Conservation (phyloP, 2,113 vertebrate genomes). For the Lepus timidus region DNA sequence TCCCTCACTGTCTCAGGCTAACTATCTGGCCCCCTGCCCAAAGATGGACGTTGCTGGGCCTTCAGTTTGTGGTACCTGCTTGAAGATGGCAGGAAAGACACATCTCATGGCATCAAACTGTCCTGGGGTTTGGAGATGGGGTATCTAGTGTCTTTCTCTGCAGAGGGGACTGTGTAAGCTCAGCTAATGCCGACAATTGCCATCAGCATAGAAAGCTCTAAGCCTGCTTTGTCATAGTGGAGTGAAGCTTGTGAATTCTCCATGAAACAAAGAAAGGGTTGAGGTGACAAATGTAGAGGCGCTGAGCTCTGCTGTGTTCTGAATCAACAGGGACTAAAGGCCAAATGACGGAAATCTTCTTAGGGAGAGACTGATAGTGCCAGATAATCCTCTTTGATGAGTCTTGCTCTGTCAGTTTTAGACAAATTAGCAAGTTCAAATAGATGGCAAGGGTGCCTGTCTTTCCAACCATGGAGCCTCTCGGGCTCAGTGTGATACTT, state of each 20-base stretch:
- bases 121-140: neutral
- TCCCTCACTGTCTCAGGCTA: neutral
- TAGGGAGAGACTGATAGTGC: slow-evolving; percentile 45
- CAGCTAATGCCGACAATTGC: neutral
- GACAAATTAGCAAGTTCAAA: slow-evolving; percentile 75
- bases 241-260: neutral
- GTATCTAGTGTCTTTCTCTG: neutral
- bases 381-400: slow-evolving; percentile 62
- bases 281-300: slow-evolving; percentile 1
- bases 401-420: slow-evolving; percentile 67
- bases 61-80: neutral
- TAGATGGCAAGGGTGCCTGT: slow-evolving; percentile 54
- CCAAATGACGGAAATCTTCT: slow-evolving; percentile 57
- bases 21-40: neutral
- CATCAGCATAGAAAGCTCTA: neutral
- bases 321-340: slow-evolving; percentile 59
- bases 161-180: neutral
- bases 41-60: neutral
- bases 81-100: neutral
- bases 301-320: slow-evolving; percentile 1
- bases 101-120: rapidly evolving
- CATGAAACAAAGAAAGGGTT: slow-evolving; percentile 58
- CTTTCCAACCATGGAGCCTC: slow-evolving; percentile 65
- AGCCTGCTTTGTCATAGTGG: neutral
- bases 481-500: slow-evolving; percentile 36